Conservation (phyloP, 30 jellyfish, hydroid and myxozoan genomes). For the Mastigias papua region DNA sequence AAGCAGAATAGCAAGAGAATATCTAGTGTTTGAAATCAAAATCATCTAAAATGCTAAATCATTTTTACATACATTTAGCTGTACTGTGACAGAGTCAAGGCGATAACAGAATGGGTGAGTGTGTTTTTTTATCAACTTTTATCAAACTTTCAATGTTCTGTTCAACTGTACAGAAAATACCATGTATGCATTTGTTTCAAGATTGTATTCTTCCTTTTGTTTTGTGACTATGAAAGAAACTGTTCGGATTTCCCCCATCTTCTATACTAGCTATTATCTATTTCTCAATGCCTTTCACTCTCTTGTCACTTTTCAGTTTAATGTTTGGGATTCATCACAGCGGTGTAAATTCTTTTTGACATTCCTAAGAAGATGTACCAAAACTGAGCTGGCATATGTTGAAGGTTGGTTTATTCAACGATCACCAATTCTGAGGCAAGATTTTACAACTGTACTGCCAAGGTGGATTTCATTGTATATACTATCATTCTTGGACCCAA, state of each 20-base stretch:
- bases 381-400: slow-evolving; percentile 56
- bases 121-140: not conserved
- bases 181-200: no score
- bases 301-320: slow-evolving; percentile 17
- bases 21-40: no score
- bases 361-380: slow-evolving; percentile 58
- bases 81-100: slow-evolving; percentile 42
- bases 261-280: no score
- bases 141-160: no score
- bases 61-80: slow-evolving; percentile 6
- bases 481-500: slow-evolving; percentile 75
- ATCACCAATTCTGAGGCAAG: slow-evolving; percentile 78
- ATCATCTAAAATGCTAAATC: no score
- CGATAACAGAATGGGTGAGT: slow-evolving; percentile 69
- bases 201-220: no score
- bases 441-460: slow-evolving; percentile 66
- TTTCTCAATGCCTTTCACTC: not conserved
- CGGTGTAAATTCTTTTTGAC: slow-evolving; percentile 64
- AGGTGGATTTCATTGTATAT: slow-evolving; percentile 70
- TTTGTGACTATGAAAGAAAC: no score
- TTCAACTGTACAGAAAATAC: no score
- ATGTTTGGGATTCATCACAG: slow-evolving; percentile 82
- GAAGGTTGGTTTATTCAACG: slow-evolving; percentile 82
- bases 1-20: no score
- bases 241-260: no score